Conservation (phyloP, 2,888 invertebrate species). For the Lithophane socia region DNA sequence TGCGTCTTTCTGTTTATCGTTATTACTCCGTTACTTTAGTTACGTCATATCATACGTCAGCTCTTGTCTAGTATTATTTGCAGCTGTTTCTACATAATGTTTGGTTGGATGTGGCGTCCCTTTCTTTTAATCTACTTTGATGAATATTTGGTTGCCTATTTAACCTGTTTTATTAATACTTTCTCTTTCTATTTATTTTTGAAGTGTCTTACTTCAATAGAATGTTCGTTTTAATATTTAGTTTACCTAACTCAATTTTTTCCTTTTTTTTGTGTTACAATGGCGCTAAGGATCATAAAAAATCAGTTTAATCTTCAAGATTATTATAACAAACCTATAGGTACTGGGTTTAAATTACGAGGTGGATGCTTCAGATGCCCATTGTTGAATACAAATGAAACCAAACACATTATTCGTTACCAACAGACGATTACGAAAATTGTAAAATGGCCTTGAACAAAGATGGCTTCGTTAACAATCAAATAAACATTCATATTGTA, state of each 20-base stretch:
- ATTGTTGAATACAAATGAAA: not conserved
- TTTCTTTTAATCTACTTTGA: not conserved
- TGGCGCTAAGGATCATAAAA: not conserved
- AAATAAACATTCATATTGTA: constrained; percentile 29
- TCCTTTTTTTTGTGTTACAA: not conserved
- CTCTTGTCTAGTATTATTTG: constrained; percentile 1
- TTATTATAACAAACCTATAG: not conserved
- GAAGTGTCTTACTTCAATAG: not conserved
- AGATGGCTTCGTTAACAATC: constrained; percentile 22
- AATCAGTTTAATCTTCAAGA: not conserved
- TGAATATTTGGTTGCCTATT: not conserved
- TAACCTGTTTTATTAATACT: not conserved
- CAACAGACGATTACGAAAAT: constrained; percentile 16
- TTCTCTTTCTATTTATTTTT: not conserved
- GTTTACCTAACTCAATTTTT: not conserved
- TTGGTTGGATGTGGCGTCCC: no score
- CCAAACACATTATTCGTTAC: constrained; percentile 12
- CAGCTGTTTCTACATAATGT: constrained; percentile 19
- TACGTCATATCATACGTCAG: constrained; percentile 22
- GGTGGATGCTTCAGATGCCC: not conserved
- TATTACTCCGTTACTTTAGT: constrained; percentile 11
- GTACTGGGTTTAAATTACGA: not conserved
- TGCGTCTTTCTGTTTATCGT: constrained; percentile 26
- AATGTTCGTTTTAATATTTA: not conserved
- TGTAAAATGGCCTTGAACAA: constrained; percentile 30